Conservation (phyloP, 2,888 invertebrate species). For the Crossocerus cetratus region DNA sequence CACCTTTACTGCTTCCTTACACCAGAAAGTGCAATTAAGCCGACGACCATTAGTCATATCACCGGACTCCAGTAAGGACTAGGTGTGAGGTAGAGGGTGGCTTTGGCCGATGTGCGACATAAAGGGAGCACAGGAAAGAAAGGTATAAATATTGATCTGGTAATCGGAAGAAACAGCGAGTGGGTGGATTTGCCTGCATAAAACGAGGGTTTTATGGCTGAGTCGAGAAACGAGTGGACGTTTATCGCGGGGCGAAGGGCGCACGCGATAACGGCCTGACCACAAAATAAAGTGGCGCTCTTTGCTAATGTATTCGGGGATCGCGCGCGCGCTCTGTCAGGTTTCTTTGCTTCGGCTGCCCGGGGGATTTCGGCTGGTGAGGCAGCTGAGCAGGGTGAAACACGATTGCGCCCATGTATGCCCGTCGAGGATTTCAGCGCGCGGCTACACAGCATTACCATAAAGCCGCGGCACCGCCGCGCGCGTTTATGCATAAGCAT, state of each 20-base stretch:
- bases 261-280: slow-evolving; percentile 35
- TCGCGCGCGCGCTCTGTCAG: slow-evolving; percentile 28
- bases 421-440: slow-evolving; percentile 73
- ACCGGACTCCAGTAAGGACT: too few relatives aligned
- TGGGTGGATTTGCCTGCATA: not conserved
- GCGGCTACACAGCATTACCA: slow-evolving; percentile 74
- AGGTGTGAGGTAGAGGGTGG: too few relatives aligned
- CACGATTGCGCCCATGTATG: slow-evolving; percentile 62
- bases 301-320: slow-evolving; percentile 67
- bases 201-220: slow-evolving; percentile 19
- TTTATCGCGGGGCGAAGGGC: slow-evolving; percentile 33
- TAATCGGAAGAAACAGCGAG: not conserved
- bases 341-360: slow-evolving; percentile 6
- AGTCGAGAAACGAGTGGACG: slow-evolving; percentile 23
- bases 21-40: too few relatives aligned
- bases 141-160: not conserved
- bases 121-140: not conserved
- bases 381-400: slow-evolving; percentile 41
- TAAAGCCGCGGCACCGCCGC: slow-evolving; percentile 68
- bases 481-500: slow-evolving; percentile 73
- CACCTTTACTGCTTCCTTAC: too few relatives aligned
- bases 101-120: too few relatives aligned
- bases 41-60: too few relatives aligned
- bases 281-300: slow-evolving; percentile 65
- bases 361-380: slow-evolving; percentile 27